phyloP scores from a whole-genome alignment of 2,888 invertebrate genomes.

The Drosophila putrida region DNA sequence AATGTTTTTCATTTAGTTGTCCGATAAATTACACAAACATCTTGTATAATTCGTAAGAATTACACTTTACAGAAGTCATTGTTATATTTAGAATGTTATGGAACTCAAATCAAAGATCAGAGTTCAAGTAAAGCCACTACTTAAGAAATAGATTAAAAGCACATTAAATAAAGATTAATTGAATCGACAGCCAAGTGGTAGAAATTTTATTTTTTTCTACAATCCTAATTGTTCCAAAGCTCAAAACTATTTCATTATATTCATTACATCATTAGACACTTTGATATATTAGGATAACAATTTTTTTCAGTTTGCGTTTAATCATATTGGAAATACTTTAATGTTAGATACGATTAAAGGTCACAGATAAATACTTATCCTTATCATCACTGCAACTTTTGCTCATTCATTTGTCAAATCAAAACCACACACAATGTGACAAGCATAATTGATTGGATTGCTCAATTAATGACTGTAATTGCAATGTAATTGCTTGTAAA shows the following conservation, averaged over 20 bases:
- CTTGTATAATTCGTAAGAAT: background rate
- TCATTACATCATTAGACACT: no score
- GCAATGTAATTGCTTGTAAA: slow-evolving; percentile 13
- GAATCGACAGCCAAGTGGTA: background rate
- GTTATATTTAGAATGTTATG: background rate
- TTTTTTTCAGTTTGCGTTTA: no score
- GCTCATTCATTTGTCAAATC: slow-evolving; percentile 6
- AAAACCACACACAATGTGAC: slow-evolving; percentile 12
- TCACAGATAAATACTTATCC: background rate
- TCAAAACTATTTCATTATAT: no score
- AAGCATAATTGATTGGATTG: slow-evolving; percentile 30
- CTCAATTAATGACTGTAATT: slow-evolving; percentile 13
- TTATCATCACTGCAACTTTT: background rate
- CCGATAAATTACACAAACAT: background rate
- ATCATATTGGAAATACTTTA: background rate
- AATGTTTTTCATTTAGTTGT: background rate
- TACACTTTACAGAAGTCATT: background rate
- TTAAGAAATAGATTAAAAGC: no score
- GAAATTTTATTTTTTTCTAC: no score
- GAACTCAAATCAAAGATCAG: background rate
- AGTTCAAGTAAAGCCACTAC: background rate
- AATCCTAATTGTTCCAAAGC: no score
- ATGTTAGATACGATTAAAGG: background rate
- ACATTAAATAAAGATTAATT: no score
- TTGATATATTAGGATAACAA: no score